These are phyloP conservation scores for Nomia melanderi DNA, from an alignment of 1,140 invertebrate genomes.

Conservation along the genomic window DNA sequence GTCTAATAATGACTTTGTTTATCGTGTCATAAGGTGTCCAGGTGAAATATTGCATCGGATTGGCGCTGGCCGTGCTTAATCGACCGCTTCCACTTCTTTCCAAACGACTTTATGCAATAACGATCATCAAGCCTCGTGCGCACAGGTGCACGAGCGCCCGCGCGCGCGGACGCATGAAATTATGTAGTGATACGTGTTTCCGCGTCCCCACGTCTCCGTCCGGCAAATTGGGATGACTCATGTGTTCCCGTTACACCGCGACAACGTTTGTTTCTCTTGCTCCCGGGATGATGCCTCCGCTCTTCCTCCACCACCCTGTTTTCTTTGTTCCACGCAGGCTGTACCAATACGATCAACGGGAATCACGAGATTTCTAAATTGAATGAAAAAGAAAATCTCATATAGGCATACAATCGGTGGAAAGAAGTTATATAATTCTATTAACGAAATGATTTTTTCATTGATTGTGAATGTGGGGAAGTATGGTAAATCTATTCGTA, in stretches of 20 bases:
- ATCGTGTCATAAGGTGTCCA: slow-evolving; percentile 74
- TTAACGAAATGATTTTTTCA: no score
- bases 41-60: slow-evolving; percentile 72
- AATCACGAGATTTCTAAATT: background rate
- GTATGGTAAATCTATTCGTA: no score
- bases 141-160: slow-evolving; percentile 34
- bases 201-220: slow-evolving; percentile 50
- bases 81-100: slow-evolving; percentile 41
- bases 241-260: slow-evolving; percentile 61
- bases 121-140: slow-evolving; percentile 45
- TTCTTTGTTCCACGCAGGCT: background rate
- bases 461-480: no score
- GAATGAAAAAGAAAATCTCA: no score
- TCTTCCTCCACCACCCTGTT: background rate
- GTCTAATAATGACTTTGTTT: slow-evolving; percentile 78
- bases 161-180: slow-evolving; percentile 42
- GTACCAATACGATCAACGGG: background rate
- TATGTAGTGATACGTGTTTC: slow-evolving; percentile 57
- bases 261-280: slow-evolving; percentile 44
- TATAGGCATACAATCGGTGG: no score
- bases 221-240: slow-evolving; percentile 67
- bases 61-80: slow-evolving; percentile 47
- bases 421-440: no score
- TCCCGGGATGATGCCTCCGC: slow-evolving; percentile 16
- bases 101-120: slow-evolving; percentile 68